These are phyloP conservation scores for Vandiemenella viatica DNA, from an alignment of 2,888 invertebrate genomes.

Conservation along the genomic window DNA sequence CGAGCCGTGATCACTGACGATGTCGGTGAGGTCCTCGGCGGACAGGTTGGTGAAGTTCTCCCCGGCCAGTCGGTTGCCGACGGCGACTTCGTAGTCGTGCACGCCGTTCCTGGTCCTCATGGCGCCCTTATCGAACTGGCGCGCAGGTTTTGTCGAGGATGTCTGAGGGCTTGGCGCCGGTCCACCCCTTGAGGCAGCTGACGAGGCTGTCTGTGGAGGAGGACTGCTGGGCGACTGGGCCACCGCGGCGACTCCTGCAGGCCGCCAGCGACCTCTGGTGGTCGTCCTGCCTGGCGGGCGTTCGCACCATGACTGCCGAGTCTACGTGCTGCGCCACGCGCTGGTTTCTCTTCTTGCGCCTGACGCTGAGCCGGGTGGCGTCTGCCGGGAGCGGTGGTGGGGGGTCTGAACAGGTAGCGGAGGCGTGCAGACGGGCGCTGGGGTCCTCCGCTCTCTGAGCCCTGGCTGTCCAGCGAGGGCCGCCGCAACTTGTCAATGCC, in stretches of 20 bases:
- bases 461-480: background rate
- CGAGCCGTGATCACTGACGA: too few species aligned
- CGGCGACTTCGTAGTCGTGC: too few species aligned
- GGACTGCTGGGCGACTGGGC: background rate
- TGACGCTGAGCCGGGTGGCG: constrained; percentile 3
- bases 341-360: constrained; percentile 11
- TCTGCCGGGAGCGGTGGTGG: background rate
- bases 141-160: background rate
- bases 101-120: too few species aligned
- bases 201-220: too few species aligned
- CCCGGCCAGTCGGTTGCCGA: too few species aligned
- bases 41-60: too few species aligned
- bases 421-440: constrained; percentile 34
- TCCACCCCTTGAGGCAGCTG: background rate
- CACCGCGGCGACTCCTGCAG: background rate
- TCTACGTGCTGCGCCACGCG: constrained; percentile 12
- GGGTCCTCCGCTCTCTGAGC: constrained; percentile 26
- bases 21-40: too few species aligned
- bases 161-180: background rate
- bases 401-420: background rate
- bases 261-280: too few species aligned
- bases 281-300: background rate
- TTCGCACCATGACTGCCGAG: background rate
- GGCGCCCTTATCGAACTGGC: too few species aligned
- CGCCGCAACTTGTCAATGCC: constrained; percentile 38